Evolutionary conservation across 2,888 invertebrate species (phyloP).

Genomic region (Peribatodes rhomboidaria): DNA sequence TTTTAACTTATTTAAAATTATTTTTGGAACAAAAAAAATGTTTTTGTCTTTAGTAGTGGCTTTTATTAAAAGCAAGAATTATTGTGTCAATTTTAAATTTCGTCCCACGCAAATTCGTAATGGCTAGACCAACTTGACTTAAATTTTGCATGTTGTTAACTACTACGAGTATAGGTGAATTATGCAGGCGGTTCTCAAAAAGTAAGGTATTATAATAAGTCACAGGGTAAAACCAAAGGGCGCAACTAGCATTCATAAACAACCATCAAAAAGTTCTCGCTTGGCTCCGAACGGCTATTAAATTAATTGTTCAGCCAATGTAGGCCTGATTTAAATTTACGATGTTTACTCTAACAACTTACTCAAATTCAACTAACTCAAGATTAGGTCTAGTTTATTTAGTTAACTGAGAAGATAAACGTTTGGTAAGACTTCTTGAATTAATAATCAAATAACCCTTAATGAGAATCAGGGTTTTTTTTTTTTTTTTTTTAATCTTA

Average conservation of each 20-base stretch:
- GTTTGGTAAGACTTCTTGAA: constrained; percentile 19
- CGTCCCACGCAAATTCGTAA: too few relatives aligned
- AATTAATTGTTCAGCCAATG: constrained; percentile 18
- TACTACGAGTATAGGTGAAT: too few relatives aligned
- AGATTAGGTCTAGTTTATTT: constrained; percentile 28
- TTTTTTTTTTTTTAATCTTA: too few relatives aligned
- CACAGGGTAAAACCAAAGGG: not conserved
- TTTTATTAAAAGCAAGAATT: too few relatives aligned
- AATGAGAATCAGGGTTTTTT: constrained; percentile 4
- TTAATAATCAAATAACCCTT: constrained; percentile 11
- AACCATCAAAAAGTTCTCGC: constrained; percentile 7
- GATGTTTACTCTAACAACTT: constrained; percentile 27
- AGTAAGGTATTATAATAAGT: too few relatives aligned
- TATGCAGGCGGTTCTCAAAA: too few relatives aligned
- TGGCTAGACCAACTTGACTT: too few relatives aligned
- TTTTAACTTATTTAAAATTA: too few relatives aligned
- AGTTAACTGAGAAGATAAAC: constrained; percentile 30
- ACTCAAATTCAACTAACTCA: constrained; percentile 22
- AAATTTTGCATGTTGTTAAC: too few relatives aligned
- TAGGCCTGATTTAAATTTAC: constrained; percentile 24
- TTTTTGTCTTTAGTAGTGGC: too few relatives aligned
- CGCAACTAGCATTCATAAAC: not conserved
- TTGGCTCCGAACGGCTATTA: constrained; percentile 9
- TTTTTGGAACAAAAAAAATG: too few relatives aligned
- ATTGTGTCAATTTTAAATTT: too few relatives aligned